A percentile compares a stretch with the other conserved stretches of the same genome.
Conservation (phyloP, 1,140 invertebrate species). For the Drosophila trapezifrons region DNA sequence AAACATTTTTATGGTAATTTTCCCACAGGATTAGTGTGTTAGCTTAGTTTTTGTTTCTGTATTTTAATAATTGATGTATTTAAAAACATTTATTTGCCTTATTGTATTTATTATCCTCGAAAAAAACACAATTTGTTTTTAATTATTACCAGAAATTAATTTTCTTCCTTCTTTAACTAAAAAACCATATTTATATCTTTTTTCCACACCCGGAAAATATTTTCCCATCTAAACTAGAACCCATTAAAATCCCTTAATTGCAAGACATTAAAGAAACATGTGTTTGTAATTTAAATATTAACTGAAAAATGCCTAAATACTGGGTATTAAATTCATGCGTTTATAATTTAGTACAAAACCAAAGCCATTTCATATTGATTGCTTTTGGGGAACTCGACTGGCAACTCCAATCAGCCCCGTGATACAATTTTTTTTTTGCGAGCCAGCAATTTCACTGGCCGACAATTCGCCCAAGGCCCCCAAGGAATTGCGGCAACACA, state of each 20-base stretch:
- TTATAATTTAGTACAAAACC: constrained; percentile 30
- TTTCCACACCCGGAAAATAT: constrained; percentile 1
- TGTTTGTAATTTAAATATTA: neutral
- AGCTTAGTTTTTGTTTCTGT: too few species aligned
- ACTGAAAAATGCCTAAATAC: constrained; percentile 19
- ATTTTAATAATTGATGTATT: too few species aligned
- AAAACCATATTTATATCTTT: too few species aligned
- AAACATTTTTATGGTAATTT: too few species aligned
- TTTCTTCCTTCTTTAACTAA: too few species aligned
- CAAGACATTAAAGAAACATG: neutral
- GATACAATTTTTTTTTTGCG: constrained; percentile 49
- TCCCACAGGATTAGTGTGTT: too few species aligned
- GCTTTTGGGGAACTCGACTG: constrained; percentile 33
- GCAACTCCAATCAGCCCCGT: constrained; percentile 35
- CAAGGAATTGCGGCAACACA: constrained; percentile 56
- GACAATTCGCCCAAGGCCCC: constrained; percentile 47
- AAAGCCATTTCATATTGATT: constrained; percentile 30
- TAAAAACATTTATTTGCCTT: too few species aligned
- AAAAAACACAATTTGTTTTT: too few species aligned
- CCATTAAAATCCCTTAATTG: neutral
- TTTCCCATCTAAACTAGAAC: neutral
- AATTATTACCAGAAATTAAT: too few species aligned
- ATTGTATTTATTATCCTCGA: too few species aligned
- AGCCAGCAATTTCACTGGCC: constrained; percentile 52
- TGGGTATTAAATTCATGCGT: constrained; percentile 27